A percentile compares a stretch with the other conserved stretches of the same genome.
Evolutionary conservation across 2,113 vertebrate species (phyloP).

Genomic region (Gymnogyps californianus): DNA sequence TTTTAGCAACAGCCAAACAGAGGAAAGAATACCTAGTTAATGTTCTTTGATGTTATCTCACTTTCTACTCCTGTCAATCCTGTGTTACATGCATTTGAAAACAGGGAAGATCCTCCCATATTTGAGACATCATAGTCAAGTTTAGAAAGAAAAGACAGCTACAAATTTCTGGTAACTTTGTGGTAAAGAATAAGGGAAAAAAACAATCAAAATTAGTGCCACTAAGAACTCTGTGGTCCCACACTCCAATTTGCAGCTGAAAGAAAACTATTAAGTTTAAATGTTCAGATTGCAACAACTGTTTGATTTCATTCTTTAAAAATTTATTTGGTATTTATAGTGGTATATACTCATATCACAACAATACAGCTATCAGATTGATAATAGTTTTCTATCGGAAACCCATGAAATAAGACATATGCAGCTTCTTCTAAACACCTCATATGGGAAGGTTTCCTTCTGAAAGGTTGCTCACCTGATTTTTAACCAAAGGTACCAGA

Average conservation of each 20-base stretch:
- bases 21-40: neutral
- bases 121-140: accelerated
- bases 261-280: neutral
- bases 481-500: constrained; percentile 93
- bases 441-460: neutral
- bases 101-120: neutral
- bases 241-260: neutral
- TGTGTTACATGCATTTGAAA: accelerated
- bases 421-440: neutral
- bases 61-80: neutral
- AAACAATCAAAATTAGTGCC: neutral
- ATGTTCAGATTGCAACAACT: neutral
- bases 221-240: neutral
- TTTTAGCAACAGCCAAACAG: neutral
- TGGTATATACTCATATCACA: neutral
- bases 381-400: neutral
- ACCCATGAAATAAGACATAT: neutral
- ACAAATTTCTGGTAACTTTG: neutral
- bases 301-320: neutral
- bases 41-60: neutral
- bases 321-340: neutral
- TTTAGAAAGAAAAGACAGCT: neutral
- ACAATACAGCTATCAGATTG: neutral
- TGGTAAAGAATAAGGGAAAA: neutral
- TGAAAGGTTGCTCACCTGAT: constrained; percentile 81